These are phyloP conservation scores for Antennarius striatus DNA, from an alignment of 2,113 vertebrate genomes.

Conservation along the genomic window DNA sequence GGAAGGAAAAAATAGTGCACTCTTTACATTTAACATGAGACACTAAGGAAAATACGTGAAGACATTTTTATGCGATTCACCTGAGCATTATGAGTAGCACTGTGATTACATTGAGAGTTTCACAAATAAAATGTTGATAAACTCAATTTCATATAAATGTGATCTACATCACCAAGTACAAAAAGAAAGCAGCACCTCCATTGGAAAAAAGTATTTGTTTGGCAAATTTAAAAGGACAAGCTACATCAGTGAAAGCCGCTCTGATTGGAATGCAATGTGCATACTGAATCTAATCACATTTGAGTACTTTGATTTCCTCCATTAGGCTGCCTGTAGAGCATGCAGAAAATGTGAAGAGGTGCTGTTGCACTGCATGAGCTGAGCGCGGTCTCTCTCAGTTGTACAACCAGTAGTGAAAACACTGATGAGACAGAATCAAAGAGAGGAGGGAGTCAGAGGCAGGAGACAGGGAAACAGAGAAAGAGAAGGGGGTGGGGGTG, in stretches of 20 bases:
- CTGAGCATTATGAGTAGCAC: slow-evolving; percentile 17
- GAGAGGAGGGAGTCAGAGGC: slow-evolving; percentile 18
- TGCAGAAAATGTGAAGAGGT: slow-evolving; percentile 65
- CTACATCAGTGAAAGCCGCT: slow-evolving; percentile 45
- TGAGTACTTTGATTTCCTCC: slow-evolving; percentile 75
- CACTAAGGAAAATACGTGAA: slow-evolving; percentile 44
- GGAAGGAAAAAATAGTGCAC: slow-evolving; percentile 49
- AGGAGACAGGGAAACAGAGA: slow-evolving; percentile 2
- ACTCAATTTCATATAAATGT: slow-evolving; percentile 44
- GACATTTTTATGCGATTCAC: slow-evolving; percentile 52
- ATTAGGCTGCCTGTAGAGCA: slow-evolving; percentile 72
- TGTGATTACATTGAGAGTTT: slow-evolving; percentile 58
- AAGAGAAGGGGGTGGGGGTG: background rate
- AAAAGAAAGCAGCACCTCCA: slow-evolving; percentile 14
- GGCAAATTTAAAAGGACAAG: slow-evolving; percentile 40
- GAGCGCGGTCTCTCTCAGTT: slow-evolving; percentile 28
- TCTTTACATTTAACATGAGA: slow-evolving; percentile 69
- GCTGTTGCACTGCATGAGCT: slow-evolving; percentile 50
- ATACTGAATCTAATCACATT: slow-evolving; percentile 67
- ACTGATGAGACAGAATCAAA: slow-evolving; percentile 15
- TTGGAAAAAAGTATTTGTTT: slow-evolving; percentile 19
- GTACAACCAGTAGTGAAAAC: slow-evolving; percentile 35
- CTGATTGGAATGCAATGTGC: slow-evolving; percentile 62
- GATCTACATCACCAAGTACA: slow-evolving; percentile 17
- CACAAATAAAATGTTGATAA: slow-evolving; percentile 58